phyloP scores from a whole-genome alignment of 2,888 invertebrate genomes.

The Andrena minutula region DNA sequence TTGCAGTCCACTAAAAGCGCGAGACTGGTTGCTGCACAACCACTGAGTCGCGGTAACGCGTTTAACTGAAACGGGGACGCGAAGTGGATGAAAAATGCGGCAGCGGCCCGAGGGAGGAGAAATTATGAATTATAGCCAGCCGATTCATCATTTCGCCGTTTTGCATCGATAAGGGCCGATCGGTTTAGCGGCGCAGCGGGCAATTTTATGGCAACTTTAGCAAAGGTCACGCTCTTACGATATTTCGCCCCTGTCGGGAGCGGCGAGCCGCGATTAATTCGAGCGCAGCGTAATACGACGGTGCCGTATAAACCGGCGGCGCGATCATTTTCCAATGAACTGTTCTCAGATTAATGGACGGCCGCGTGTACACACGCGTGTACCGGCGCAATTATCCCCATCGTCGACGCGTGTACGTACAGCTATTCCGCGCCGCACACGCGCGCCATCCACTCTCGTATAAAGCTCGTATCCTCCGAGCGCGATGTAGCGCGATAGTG shows the following conservation, averaged over 20 bases:
- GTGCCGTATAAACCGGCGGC: slow-evolving; percentile 49
- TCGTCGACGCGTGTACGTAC: slow-evolving; percentile 6
- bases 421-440: neutral
- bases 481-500: slow-evolving; percentile 61
- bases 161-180: slow-evolving; percentile 29
- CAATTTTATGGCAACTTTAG: slow-evolving; percentile 18
- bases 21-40: no score
- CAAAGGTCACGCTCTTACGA: slow-evolving; percentile 54
- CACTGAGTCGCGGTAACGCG: no score
- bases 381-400: slow-evolving; percentile 25
- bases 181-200: slow-evolving; percentile 13
- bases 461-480: slow-evolving; percentile 53
- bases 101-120: neutral
- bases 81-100: neutral
- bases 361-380: neutral
- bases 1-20: no score
- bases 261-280: slow-evolving; percentile 65
- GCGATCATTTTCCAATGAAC: slow-evolving; percentile 71
- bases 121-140: neutral
- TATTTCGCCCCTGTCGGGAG: slow-evolving; percentile 48
- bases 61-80: neutral
- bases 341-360: slow-evolving; percentile 71
- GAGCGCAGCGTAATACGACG: slow-evolving; percentile 58
- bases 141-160: slow-evolving; percentile 15
- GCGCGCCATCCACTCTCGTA: slow-evolving; percentile 31